These are phyloP conservation scores for Synanceia verrucosa DNA, from an alignment of 2,797 vertebrate species.

Conservation along the genomic window DNA sequence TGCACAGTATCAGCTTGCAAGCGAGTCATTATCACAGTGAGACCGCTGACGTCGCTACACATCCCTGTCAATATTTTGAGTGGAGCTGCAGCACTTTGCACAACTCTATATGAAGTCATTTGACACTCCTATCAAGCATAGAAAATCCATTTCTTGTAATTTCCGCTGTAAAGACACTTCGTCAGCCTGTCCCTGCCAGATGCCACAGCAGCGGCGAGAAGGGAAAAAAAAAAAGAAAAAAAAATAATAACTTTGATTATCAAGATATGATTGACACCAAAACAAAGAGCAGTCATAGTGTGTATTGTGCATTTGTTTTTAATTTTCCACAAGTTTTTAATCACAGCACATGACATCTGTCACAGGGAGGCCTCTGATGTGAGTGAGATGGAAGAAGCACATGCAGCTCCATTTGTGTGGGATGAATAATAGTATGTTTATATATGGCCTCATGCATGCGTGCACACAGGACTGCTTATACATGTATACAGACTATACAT, in stretches of 20 bases:
- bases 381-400: conserved; percentile 15
- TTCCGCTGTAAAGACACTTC: conserved; percentile 72
- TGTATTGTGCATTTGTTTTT: conserved; percentile 75
- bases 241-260: conserved; percentile 67
- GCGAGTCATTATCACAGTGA: conserved; percentile 53
- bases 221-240: conserved; percentile 12
- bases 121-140: conserved; percentile 71
- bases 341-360: conserved; percentile 71
- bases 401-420: conserved; percentile 20
- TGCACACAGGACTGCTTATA: background rate
- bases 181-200: conserved; percentile 74
- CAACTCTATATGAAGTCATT: conserved; percentile 53
- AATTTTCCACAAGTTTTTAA: conserved; percentile 73
- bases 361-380: conserved; percentile 46
- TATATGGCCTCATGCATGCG: conserved; percentile 16
- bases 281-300: conserved; percentile 75
- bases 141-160: conserved; percentile 72
- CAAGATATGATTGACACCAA: conserved; percentile 78
- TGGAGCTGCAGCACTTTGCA: conserved; percentile 37
- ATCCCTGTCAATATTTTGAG: conserved; percentile 62
- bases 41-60: conserved; percentile 38
- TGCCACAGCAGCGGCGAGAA: conserved; percentile 56
- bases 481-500: background rate
- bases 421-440: conserved; percentile 6
- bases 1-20: conserved; percentile 45